Evolutionary conservation across 1,140 invertebrate species (phyloP).

Genomic region (Zaprionus kolodkinae): DNA sequence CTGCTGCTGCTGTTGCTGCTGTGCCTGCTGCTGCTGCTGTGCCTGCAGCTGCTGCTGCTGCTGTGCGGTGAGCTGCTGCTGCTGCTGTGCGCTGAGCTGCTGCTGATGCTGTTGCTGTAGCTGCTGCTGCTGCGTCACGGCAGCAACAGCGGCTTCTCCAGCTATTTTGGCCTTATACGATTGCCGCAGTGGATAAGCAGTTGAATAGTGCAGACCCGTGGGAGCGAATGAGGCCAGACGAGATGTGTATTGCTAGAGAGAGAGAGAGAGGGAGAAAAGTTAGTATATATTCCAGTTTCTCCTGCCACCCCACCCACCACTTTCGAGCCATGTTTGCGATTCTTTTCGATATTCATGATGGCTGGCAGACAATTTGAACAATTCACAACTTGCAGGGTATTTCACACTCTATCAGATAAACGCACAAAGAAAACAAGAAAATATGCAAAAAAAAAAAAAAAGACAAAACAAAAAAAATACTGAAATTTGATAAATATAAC

Average conservation of each 20-base stretch:
- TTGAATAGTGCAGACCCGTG: slow-evolving; percentile 41
- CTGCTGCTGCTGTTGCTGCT: slow-evolving; percentile 17
- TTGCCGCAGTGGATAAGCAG: slow-evolving; percentile 31
- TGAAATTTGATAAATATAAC: not conserved
- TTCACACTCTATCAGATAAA: not conserved
- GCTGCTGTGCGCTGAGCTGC: slow-evolving; percentile 6
- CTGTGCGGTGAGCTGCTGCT: slow-evolving; percentile 29
- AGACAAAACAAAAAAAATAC: not conserved
- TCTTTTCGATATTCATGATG: slow-evolving; percentile 40
- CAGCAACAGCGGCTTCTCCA: slow-evolving; percentile 11
- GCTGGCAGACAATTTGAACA: not conserved
- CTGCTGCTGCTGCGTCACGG: slow-evolving; percentile 20
- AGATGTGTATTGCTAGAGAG: slow-evolving; percentile 36
- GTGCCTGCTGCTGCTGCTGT: slow-evolving; percentile 17
- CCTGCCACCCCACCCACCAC: slow-evolving; percentile 11
- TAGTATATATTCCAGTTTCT: not conserved
- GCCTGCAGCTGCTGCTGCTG: slow-evolving; percentile 17
- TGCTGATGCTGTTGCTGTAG: slow-evolving; percentile 24
- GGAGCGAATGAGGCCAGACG: slow-evolving; percentile 34
- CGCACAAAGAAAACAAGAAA: not conserved
- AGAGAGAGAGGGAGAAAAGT: not conserved
- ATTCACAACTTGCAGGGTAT: not conserved
- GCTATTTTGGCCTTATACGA: slow-evolving; percentile 13
- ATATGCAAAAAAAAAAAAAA: not conserved
- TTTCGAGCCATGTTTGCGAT: slow-evolving; percentile 19